phyloP scores from a whole-genome alignment of 2,113 vertebrate genomes.

The Toxotes chatareus region DNA sequence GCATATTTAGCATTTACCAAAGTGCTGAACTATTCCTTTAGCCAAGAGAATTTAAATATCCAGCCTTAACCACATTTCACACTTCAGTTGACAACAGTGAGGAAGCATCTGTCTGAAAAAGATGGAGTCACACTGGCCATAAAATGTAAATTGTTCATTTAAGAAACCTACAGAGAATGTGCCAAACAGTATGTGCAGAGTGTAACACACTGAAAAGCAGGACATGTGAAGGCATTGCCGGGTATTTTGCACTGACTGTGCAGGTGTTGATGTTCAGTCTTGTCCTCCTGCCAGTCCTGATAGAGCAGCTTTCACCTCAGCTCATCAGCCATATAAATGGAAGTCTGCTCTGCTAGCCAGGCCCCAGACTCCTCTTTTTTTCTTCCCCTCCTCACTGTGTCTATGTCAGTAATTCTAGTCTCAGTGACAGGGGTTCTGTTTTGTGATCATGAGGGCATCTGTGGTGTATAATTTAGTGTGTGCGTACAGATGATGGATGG shows the following conservation, averaged over 20 bases:
- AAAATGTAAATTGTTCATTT: no score
- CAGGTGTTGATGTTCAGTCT: slow-evolving; percentile 25
- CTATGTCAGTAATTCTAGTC: slow-evolving; percentile 52
- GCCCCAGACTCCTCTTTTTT: neutral
- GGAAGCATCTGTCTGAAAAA: no score
- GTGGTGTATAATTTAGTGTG: slow-evolving; percentile 34
- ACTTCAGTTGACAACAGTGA: no score
- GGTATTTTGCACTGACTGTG: neutral
- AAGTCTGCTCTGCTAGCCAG: neutral
- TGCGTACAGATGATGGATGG: slow-evolving; percentile 62
- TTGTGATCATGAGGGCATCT: slow-evolving; percentile 60
- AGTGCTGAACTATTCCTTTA: no score
- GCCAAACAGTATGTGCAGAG: no score
- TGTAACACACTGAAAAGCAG: neutral
- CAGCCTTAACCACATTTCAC: no score
- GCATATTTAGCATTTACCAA: no score
- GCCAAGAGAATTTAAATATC: no score
- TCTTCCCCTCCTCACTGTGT: slow-evolving; percentile 11
- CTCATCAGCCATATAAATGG: slow-evolving; percentile 9
- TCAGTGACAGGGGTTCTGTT: slow-evolving; percentile 35
- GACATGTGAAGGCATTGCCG: neutral
- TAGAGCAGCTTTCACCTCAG: slow-evolving; percentile 10
- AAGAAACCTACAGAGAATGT: neutral
- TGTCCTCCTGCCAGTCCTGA: neutral
- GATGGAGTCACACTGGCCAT: no score